phyloP scores from a whole-genome alignment of 2,113 vertebrate species.

The Mus pahari region DNA sequence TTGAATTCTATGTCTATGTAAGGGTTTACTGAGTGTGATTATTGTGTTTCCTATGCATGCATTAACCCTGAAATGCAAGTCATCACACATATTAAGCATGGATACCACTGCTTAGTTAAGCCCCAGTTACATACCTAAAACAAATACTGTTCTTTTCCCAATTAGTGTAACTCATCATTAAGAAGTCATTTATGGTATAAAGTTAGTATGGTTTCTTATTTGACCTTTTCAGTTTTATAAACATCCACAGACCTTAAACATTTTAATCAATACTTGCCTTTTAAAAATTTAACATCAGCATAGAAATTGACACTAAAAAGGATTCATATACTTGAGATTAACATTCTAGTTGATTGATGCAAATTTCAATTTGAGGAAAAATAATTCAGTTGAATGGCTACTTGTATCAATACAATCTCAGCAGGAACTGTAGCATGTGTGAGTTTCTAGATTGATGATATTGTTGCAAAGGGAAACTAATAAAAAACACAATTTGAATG shows the following conservation, averaged over 20 bases:
- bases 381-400: background rate
- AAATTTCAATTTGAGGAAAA: slow-evolving; percentile 42
- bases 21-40: background rate
- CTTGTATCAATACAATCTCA: background rate
- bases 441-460: slow-evolving; percentile 14
- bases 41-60: background rate
- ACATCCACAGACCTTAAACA: background rate
- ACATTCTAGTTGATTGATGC: background rate
- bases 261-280: background rate
- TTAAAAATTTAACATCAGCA: background rate
- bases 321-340: background rate
- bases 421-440: background rate
- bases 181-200: background rate
- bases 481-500: slow-evolving; percentile 41
- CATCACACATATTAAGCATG: background rate
- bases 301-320: slow-evolving; percentile 28
- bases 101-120: background rate
- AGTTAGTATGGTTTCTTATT: background rate
- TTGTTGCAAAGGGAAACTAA: slow-evolving; percentile 34
- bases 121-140: background rate
- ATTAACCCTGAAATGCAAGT: background rate
- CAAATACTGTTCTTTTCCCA: background rate
- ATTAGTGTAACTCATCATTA: background rate
- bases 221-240: slow-evolving; percentile 26
- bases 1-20: background rate